Evolutionary conservation across 1,140 invertebrate species (phyloP).

Genomic region (Caerostris darwini): DNA sequence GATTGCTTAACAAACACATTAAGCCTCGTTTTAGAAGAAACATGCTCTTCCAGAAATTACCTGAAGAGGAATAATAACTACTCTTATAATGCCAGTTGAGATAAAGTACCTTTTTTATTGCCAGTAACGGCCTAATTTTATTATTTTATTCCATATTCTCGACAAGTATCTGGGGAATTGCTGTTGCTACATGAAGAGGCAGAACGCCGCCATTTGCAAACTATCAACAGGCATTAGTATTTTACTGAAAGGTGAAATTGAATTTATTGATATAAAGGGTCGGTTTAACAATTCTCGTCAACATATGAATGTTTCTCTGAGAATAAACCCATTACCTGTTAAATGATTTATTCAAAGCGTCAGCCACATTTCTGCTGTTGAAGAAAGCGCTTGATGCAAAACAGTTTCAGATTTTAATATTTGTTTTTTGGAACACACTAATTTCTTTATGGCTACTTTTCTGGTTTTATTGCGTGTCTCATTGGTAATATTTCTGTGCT

Average conservation of each 20-base stretch:
- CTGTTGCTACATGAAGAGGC: neutral
- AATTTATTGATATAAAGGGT: neutral
- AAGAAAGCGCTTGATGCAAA: neutral
- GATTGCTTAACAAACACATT: neutral
- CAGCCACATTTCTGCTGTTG: too few relatives aligned
- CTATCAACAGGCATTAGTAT: conserved; percentile 10
- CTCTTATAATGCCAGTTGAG: neutral
- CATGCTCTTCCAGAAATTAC: neutral
- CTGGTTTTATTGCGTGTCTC: too few relatives aligned
- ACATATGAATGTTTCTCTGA: neutral
- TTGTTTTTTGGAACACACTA: neutral
- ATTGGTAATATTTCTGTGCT: too few relatives aligned
- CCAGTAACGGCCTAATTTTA: neutral
- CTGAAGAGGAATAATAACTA: neutral
- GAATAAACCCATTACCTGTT: neutral
- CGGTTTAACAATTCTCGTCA: neutral
- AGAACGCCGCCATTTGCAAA: neutral
- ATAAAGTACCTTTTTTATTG: conserved; percentile 1
- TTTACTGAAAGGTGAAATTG: neutral
- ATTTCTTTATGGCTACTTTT: too few relatives aligned
- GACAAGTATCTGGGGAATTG: neutral
- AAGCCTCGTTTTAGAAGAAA: neutral
- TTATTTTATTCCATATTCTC: neutral
- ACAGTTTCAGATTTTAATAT: conserved; percentile 7
- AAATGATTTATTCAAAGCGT: neutral